Evolutionary conservation across 2,113 vertebrate species (phyloP), one percentile per base, ranked within the genome.

Genomic region (Laticauda colubrina): DNA sequence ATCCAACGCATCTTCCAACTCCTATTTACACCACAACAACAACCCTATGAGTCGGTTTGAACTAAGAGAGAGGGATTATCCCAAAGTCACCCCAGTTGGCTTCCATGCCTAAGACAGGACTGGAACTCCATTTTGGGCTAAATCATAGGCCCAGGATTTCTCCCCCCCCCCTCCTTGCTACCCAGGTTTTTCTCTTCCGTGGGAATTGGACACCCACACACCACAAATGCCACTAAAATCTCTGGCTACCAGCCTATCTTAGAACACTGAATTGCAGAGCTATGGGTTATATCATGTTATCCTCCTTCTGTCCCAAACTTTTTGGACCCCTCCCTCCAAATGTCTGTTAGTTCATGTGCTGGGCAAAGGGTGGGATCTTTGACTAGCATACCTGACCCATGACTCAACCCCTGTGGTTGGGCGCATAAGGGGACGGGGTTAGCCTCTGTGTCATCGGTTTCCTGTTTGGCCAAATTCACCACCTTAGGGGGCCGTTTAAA

Each of bases 401-500:
- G 64, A 34, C 4, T n/a, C 64, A 69, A n/a, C 4, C 29, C 29
- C 64, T 15, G 12, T n/a, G 29, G 64, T 12, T 1, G 29, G 64
- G 29, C 12, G 1, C 48, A 48, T 15, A 4, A n/a, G 12, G 4
- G 29, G 64, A n/a, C 2, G 55, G 29, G 29, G 26, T 4, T 12
- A 69, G 26, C 26, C 61, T 64, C 61, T 64, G 26, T 2, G 4
- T 64, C 61, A 4, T 1, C 10, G 0, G 26, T n/a, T 69, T 69
- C 64, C 64, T 5, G 4, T 69, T 69, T n/a, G 64, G 64, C 64
- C 64, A 69, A 69, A n/a, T 69, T 69, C 26, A n/a, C 64, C 64
- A 15, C 12, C 61, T n/a, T 4, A 15, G 1, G 0, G 9, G 26
- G 14, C 11, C 11, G 14, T n/a, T 69, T 2, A 0, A 64, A 14